A percentile compares a stretch with the other conserved stretches of the same genome.
Conservation (phyloP, 2,797 vertebrate species). For the Vespertilio murinus region DNA sequence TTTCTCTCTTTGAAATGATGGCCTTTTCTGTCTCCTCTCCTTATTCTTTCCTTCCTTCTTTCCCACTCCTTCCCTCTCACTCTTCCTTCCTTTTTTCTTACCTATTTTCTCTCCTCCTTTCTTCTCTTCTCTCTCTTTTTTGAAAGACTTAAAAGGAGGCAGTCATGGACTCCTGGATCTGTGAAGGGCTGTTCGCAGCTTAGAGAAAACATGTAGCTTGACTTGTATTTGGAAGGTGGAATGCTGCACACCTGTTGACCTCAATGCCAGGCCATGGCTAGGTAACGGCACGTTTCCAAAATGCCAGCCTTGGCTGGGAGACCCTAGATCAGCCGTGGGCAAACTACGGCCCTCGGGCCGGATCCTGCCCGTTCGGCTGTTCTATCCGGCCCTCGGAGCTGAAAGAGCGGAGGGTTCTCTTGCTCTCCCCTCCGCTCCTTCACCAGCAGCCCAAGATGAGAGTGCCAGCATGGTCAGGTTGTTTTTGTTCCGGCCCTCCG, state of each 20-base stretch:
- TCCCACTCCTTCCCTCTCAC: no score
- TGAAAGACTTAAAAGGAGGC: neutral
- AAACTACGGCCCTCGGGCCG: no score
- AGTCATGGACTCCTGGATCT: neutral
- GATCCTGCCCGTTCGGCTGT: no score
- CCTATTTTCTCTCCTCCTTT: neutral
- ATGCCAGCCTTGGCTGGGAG: neutral
- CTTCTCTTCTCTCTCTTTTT: neutral
- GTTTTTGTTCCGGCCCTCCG: no score
- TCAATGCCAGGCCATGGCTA: neutral
- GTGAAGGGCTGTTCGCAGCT: neutral
- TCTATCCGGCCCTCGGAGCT: no score
- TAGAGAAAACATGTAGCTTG: neutral
- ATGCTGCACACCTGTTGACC: neutral
- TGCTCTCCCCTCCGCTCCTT: no score
- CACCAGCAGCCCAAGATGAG: no score
- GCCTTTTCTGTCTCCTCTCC: neutral
- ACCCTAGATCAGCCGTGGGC: no score
- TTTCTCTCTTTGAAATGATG: neutral
- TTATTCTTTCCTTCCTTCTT: neutral
- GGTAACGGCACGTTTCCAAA: neutral
- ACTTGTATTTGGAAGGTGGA: neutral
- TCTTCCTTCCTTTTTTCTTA: neutral
- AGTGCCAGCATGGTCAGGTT: no score
- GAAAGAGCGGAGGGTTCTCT: no score